Base-by-base conservation (phyloP, 2,113 vertebrate species). In the Strix uralensis region DNA sequence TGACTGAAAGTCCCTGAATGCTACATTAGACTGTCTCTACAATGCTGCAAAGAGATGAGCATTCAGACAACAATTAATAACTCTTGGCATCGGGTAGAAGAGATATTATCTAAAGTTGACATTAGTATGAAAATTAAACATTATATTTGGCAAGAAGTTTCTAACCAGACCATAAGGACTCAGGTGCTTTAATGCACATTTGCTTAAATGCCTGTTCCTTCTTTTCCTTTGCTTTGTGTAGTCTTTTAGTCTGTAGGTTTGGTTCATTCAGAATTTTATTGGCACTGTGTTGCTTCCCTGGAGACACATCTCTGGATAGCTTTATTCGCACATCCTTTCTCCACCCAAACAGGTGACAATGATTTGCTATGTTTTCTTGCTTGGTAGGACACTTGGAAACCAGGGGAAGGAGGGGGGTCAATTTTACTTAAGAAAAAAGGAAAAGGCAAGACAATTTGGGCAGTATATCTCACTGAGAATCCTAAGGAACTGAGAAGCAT, bases 1-100 rank as follows among this genome's bases (percentile, higher is more conserved):
- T 80, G 70, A 77, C 49, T 93, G 67, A 46, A 85, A 91, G 66
- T 88, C 74, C 51, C 78, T 22, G 25, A 81, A 55, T 85, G 79
- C 38, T 69, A 10, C 32, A 30, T 79, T 89, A 70, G 46, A 49
- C 36, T 80, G 40, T 62, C 81, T 82, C 57, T 70, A 77, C 51
- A 54, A 27, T 7, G 30, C 73, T 79, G 49, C 42, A 54, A 16
- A 59, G 47, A 78, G 69, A 84, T 71, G 80, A 95, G 59, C 88
- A 52, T 87, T 93, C 77, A 86, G 72, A 54, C 20, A 81, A 66
- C 71, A 79, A 91, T 87, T 92, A 95, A 72, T 54, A 87, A 73
- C 42, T 85, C 77, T 40, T 88, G 46, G 70, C 81, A 90, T 84
- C 61, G 77, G 44, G 58, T 26, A 75, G 46, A 87, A 88, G 40